Percentiles rank a stretch among this genome's conserved stretches.
These are phyloP conservation scores for Elephantulus edwardii DNA, from an alignment of 2,113 vertebrate species.

Conservation along the genomic window DNA sequence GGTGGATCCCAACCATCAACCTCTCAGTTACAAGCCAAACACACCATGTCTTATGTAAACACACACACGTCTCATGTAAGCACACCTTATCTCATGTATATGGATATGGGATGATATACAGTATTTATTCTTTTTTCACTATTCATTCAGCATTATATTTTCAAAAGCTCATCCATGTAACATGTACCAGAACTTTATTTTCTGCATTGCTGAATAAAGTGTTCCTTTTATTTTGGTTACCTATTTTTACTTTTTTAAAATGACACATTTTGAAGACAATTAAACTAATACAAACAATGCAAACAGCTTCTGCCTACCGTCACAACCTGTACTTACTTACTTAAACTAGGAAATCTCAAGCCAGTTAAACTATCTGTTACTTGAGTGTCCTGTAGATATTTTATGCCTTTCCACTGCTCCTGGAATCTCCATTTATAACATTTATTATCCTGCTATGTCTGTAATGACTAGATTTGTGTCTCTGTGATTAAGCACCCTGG, in stretches of 20 bases:
- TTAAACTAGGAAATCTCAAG: neutral
- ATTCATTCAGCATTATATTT: neutral
- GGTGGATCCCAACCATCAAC: no score
- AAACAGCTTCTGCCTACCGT: neutral
- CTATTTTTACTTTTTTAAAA: neutral
- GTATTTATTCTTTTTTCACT: neutral
- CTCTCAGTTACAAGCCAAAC: no score
- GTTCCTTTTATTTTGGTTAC: conserved; percentile 24
- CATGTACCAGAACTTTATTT: neutral
- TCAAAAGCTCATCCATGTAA: neutral
- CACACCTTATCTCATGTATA: no score
- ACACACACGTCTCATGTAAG: no score
- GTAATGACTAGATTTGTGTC: neutral
- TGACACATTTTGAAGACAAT: neutral
- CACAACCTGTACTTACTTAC: neutral
- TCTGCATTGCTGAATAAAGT: neutral
- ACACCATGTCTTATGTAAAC: no score
- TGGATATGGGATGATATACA: no score
- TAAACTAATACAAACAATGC: neutral
- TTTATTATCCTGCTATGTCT: neutral
- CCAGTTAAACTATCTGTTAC: neutral
- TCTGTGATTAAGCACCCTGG: neutral
- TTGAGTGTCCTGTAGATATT: neutral
- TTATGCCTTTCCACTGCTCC: neutral
- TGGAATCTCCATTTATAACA: neutral